phyloP scores from a whole-genome alignment of 2,797 vertebrate genomes.

The Labroides dimidiatus region DNA sequence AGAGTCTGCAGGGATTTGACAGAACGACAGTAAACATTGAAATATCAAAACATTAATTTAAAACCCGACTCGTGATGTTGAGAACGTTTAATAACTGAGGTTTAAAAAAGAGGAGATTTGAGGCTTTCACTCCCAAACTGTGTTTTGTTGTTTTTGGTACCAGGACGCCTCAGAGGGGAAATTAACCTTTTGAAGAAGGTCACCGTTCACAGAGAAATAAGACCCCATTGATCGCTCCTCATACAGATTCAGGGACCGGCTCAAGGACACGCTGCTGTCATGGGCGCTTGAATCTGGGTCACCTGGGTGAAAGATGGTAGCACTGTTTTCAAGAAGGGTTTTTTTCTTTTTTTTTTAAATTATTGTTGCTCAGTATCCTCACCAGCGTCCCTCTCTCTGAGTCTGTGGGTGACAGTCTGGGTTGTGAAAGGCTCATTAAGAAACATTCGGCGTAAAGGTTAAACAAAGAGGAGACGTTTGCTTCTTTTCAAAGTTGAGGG shows the following conservation, averaged over 20 bases:
- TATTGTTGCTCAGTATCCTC: not conserved
- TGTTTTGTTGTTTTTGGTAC: not conserved
- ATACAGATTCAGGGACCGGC: conserved; percentile 40
- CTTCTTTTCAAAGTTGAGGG: not conserved
- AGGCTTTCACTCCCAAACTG: not conserved
- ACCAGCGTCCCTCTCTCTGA: not conserved
- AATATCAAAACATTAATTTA: not conserved
- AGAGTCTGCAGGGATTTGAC: conserved; percentile 25
- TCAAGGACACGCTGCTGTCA: conserved; percentile 60
- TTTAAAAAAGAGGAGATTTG: not conserved
- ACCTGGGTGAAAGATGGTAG: conserved; percentile 37
- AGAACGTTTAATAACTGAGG: not conserved
- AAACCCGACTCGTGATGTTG: not conserved
- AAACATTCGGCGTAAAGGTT: conserved; percentile 4
- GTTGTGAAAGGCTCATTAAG: conserved; percentile 15
- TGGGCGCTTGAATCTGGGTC: conserved; percentile 38
- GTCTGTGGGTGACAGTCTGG: not conserved
- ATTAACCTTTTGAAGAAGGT: conserved; percentile 13
- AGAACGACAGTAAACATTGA: conserved; percentile 11
- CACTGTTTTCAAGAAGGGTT: conserved; percentile 20
- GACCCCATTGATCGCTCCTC: conserved; percentile 40
- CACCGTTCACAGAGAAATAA: conserved; percentile 1
- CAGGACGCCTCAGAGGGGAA: not conserved
- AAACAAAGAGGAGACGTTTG: not conserved
- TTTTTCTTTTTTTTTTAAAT: not conserved